phyloP scores from a whole-genome alignment of 2,888 invertebrate genomes.

The Drosophila colorata region DNA sequence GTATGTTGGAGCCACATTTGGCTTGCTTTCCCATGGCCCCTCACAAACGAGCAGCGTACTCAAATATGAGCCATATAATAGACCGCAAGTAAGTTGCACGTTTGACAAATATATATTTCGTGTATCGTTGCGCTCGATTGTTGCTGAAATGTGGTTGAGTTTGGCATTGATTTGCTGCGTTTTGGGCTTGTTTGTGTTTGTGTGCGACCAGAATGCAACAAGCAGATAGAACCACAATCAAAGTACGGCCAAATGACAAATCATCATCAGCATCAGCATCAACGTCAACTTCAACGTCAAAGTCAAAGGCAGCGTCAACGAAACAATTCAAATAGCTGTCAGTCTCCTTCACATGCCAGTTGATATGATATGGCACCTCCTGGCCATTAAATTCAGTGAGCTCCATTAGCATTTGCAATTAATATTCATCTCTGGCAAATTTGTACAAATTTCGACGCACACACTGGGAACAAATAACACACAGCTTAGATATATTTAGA shows the following conservation, averaged over 20 bases:
- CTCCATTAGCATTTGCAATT: slow-evolving; percentile 70
- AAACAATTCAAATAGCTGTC: slow-evolving; percentile 48
- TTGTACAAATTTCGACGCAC: slow-evolving; percentile 58
- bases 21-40: slow-evolving; percentile 55
- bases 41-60: slow-evolving; percentile 13
- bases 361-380: slow-evolving; percentile 33
- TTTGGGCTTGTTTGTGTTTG: slow-evolving; percentile 14
- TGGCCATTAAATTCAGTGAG: slow-evolving; percentile 36
- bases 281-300: slow-evolving; percentile 49
- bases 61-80: neutral
- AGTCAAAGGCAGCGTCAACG: slow-evolving; percentile 19
- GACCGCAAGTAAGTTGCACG: slow-evolving; percentile 60
- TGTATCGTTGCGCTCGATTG: slow-evolving; percentile 32
- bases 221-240: slow-evolving; percentile 16
- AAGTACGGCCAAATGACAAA: slow-evolving; percentile 48
- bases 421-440: slow-evolving; percentile 65
- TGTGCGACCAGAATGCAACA: too few relatives aligned
- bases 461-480: too few relatives aligned
- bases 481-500: slow-evolving; percentile 25
- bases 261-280: slow-evolving; percentile 55
- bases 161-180: slow-evolving; percentile 46
- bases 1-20: slow-evolving; percentile 33
- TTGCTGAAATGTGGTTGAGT: slow-evolving; percentile 59
- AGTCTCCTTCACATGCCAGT: slow-evolving; percentile 3
- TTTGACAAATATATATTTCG: slow-evolving; percentile 22